phyloP scores from a whole-genome alignment of 2,113 vertebrate genomes.

The Talpa occidentalis region DNA sequence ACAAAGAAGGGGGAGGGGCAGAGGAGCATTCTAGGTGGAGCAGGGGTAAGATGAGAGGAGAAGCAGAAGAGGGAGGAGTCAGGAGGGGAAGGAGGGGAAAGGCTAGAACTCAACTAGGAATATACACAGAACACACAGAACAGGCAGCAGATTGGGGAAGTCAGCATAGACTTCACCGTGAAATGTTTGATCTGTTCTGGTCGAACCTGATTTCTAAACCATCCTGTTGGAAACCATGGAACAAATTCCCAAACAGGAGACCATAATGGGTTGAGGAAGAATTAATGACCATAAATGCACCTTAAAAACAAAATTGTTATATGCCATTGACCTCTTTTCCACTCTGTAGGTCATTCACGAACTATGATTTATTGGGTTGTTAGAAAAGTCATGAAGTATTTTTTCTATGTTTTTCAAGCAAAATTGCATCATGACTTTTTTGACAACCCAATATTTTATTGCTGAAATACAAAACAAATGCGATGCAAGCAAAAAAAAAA shows the following conservation, averaged over 20 bases:
- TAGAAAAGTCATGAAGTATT: too few species aligned
- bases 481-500: slow-evolving; percentile 20
- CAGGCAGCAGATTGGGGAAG: not conserved
- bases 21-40: not conserved
- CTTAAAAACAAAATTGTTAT: not conserved
- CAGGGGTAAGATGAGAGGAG: not conserved
- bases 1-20: not conserved
- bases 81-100: not conserved
- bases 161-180: not conserved
- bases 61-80: too few species aligned
- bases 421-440: too few species aligned
- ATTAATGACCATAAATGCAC: not conserved
- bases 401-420: too few species aligned
- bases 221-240: not conserved
- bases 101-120: not conserved
- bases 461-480: slow-evolving; percentile 34
- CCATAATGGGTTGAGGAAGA: not conserved
- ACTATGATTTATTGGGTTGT: not conserved
- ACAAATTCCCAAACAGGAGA: not conserved
- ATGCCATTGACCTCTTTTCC: not conserved
- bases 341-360: not conserved
- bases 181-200: not conserved
- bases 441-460: not conserved
- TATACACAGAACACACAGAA: not conserved
- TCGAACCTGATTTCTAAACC: slow-evolving; percentile 16